phyloP scores from a whole-genome alignment of 1,140 invertebrate genomes.

The Spodoptera frugiperda region DNA sequence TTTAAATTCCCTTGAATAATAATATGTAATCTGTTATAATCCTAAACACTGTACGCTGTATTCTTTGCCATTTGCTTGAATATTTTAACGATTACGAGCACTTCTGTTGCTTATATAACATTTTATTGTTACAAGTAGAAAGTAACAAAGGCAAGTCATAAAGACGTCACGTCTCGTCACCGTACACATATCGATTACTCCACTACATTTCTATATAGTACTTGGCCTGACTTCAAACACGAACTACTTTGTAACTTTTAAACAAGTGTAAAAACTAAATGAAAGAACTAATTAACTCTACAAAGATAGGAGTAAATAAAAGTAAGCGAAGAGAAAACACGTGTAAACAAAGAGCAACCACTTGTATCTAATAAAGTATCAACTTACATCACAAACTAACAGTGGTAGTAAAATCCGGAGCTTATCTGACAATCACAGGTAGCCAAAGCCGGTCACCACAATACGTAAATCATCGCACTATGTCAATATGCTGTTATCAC shows the following conservation, averaged over 20 bases:
- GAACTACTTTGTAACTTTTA: not conserved
- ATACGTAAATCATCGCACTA: constrained; percentile 47
- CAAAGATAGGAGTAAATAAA: constrained; percentile 24
- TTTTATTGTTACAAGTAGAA: constrained; percentile 16
- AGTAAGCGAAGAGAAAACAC: constrained; percentile 1
- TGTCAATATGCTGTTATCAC: constrained; percentile 41
- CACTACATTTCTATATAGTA: not conserved
- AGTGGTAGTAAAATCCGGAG: constrained; percentile 29
- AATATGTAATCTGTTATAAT: constrained; percentile 32
- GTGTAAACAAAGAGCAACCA: constrained; percentile 35
- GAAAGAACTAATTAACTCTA: not conserved
- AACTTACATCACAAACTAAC: constrained; percentile 59
- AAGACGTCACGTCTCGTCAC: constrained; percentile 1
- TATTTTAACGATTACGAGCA: constrained; percentile 23
- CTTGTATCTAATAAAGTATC: constrained; percentile 45
- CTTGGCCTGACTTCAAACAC: not conserved
- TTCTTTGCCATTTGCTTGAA: constrained; percentile 24
- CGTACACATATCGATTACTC: constrained; percentile 5
- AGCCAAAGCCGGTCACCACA: constrained; percentile 51
- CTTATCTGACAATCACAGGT: constrained; percentile 50
- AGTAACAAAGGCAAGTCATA: constrained; percentile 26
- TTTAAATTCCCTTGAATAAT: constrained; percentile 26
- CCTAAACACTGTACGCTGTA: constrained; percentile 28
- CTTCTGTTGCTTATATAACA: constrained; percentile 29
- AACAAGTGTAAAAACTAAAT: not conserved